Conservation (phyloP, 37 sponge, comb jelly and placozoan genomes). For the Aplysina aerophoba region DNA sequence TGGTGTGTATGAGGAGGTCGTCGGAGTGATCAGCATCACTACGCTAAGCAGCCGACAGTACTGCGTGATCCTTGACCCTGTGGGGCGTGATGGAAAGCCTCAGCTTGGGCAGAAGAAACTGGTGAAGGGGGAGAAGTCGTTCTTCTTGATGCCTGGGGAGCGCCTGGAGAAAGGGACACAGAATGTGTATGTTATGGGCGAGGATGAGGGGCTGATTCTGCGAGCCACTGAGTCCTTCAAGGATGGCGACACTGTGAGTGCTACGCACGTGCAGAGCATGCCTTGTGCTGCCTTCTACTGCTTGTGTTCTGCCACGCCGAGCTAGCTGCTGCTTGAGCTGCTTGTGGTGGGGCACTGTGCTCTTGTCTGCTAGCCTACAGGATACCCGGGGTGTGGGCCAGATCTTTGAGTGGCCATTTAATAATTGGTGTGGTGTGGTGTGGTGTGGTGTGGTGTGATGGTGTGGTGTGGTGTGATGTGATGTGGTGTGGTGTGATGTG, state of each 20-base stretch:
- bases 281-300: too few species aligned
- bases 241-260: slow-evolving; percentile 79
- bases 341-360: too few species aligned
- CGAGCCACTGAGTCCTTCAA: slow-evolving; percentile 82
- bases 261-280: background rate
- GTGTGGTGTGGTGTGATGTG: too few species aligned
- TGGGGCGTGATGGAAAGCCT: slow-evolving; percentile 93
- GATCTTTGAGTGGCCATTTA: too few species aligned
- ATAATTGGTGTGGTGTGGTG: too few species aligned
- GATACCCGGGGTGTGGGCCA: too few species aligned
- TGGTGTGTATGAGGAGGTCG: slow-evolving; percentile 96
- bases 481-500: too few species aligned
- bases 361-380: too few species aligned
- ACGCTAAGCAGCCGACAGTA: slow-evolving; percentile 98
- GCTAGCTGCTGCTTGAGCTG: too few species aligned
- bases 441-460: too few species aligned
- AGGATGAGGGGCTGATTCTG: slow-evolving; percentile 97
- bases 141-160: slow-evolving; percentile 99
- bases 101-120: slow-evolving; percentile 98
- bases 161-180: slow-evolving; percentile 95
- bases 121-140: slow-evolving; percentile 98
- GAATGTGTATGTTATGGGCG: slow-evolving; percentile 94
- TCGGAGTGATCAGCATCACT: slow-evolving; percentile 90
- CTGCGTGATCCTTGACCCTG: slow-evolving; percentile 97
- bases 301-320: too few species aligned